A percentile compares a stretch with the other conserved stretches of the same genome.
phyloP scores from a whole-genome alignment of 1,140 invertebrate species.

The Pseudobourletiella spinata region DNA sequence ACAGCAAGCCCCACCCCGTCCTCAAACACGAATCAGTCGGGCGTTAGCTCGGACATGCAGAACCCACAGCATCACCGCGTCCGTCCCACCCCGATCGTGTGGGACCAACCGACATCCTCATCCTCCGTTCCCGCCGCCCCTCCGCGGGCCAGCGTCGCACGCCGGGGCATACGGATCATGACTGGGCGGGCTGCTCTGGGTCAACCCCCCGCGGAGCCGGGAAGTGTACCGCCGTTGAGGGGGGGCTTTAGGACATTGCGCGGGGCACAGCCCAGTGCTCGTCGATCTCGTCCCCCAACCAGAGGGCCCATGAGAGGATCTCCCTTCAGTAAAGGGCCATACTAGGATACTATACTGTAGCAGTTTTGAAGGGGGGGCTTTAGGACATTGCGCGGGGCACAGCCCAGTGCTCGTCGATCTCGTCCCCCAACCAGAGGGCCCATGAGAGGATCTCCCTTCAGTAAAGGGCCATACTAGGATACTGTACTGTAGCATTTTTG shows the following conservation, averaged over 20 bases:
- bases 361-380: slow-evolving; percentile 6
- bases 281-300: slow-evolving; percentile 28
- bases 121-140: slow-evolving; percentile 1
- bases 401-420: slow-evolving; percentile 31
- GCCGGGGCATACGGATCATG: neutral
- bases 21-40: neutral
- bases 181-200: neutral
- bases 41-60: neutral
- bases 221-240: neutral
- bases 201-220: slow-evolving; percentile 8
- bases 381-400: slow-evolving; percentile 6
- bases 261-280: slow-evolving; percentile 23
- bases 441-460: slow-evolving; percentile 8
- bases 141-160: neutral
- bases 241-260: slow-evolving; percentile 13
- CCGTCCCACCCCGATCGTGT: slow-evolving; percentile 32
- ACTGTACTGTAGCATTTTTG: no score
- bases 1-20: slow-evolving; percentile 24
- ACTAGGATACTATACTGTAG: neutral
- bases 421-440: slow-evolving; percentile 22
- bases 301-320: slow-evolving; percentile 12
- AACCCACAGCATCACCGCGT: slow-evolving; percentile 24
- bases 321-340: slow-evolving; percentile 8
- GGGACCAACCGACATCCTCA: slow-evolving; percentile 35
- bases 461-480: slow-evolving; percentile 3